Percentiles rank a stretch among this genome's conserved stretches.
Conservation (phyloP, 1,140 invertebrate genomes). For the Heliothis subflexa region DNA sequence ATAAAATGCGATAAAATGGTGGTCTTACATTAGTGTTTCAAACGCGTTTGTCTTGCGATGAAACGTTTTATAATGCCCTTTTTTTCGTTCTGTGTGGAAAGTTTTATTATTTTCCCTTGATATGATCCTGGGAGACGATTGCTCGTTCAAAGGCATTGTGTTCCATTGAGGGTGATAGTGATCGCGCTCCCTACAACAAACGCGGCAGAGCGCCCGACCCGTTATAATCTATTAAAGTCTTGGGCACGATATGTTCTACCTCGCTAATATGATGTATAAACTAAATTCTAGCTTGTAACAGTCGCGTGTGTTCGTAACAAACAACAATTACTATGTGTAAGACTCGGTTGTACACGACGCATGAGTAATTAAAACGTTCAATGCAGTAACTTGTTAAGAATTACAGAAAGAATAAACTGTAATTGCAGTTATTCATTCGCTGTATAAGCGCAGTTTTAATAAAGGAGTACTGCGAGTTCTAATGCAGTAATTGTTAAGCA, state of each 20-base stretch:
- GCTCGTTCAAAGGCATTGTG: conserved; percentile 55
- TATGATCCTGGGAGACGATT: conserved; percentile 58
- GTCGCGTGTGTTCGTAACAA: conserved; percentile 10
- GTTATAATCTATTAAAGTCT: conserved; percentile 47
- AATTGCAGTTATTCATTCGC: neutral
- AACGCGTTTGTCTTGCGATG: conserved; percentile 12
- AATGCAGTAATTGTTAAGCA: too few relatives aligned
- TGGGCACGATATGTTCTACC: neutral
- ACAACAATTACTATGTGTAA: neutral
- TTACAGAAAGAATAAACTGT: neutral
- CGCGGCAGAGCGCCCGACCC: neutral
- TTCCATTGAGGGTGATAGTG: conserved; percentile 56
- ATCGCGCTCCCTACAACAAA: conserved; percentile 61
- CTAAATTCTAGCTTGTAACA: conserved; percentile 44
- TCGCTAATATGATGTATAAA: conserved; percentile 19
- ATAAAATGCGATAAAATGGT: conserved; percentile 48
- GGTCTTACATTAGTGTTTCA: conserved; percentile 32
- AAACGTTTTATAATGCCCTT: conserved; percentile 22
- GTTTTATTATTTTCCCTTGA: conserved; percentile 60
- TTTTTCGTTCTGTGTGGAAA: conserved; percentile 40
- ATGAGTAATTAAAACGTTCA: neutral
- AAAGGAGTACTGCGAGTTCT: too few relatives aligned
- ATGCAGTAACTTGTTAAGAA: neutral
- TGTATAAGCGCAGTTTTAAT: too few relatives aligned
- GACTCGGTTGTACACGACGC: neutral